These are phyloP conservation scores for Lysandra coridon DNA, from an alignment of 2,888 invertebrate genomes.

Conservation along the genomic window DNA sequence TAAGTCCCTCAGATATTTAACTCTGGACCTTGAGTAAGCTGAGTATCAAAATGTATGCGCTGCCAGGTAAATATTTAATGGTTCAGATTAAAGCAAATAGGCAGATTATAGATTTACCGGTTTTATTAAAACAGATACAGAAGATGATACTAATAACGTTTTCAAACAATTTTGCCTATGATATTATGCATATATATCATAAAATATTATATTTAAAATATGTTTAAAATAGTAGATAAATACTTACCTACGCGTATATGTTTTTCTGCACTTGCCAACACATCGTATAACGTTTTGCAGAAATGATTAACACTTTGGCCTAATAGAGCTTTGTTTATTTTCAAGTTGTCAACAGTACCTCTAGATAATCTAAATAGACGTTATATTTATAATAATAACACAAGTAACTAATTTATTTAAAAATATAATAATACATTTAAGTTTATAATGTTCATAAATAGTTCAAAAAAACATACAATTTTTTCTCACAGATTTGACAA, in stretches of 20 bases:
- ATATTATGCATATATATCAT: not conserved
- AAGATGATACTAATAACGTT: not conserved
- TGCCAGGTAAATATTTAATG: not conserved
- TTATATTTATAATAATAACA: not conserved
- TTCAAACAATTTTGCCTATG: not conserved
- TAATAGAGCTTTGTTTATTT: slow-evolving; percentile 26
- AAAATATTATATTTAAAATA: not conserved
- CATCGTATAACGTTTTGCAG: slow-evolving; percentile 47
- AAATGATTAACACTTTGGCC: slow-evolving; percentile 34
- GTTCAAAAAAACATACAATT: no score
- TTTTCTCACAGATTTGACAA: no score
- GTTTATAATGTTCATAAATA: no score
- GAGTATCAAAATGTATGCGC: not conserved
- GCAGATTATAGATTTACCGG: not conserved
- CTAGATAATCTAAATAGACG: not conserved
- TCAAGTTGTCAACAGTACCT: not conserved
- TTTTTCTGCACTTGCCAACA: slow-evolving; percentile 57
- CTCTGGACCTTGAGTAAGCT: not conserved
- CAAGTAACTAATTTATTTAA: not conserved
- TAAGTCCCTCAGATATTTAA: not conserved
- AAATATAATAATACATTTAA: no score
- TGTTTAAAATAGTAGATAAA: not conserved
- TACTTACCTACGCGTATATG: slow-evolving; percentile 58
- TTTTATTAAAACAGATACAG: not conserved
- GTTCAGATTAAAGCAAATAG: not conserved